phyloP scores from a whole-genome alignment of 2,888 invertebrate species.

The Drosophila colorata region DNA sequence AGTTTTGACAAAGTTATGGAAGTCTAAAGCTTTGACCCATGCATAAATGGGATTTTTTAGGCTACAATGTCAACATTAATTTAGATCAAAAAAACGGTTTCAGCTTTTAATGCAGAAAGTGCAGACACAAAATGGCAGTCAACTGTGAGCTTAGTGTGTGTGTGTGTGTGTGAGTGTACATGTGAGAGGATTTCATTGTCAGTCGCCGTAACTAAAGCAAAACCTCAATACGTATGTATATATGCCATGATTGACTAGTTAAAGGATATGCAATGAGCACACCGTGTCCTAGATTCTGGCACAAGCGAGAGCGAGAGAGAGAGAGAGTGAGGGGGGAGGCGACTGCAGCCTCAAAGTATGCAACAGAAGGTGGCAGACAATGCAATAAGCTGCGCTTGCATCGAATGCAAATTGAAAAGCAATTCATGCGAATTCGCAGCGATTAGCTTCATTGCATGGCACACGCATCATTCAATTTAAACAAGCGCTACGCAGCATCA shows the following conservation, averaged over 20 bases:
- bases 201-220: neutral
- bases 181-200: neutral
- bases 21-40: too few relatives aligned
- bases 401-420: slow-evolving; percentile 11
- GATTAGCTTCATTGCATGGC: slow-evolving; percentile 35
- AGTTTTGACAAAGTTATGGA: too few relatives aligned
- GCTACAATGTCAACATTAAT: too few relatives aligned
- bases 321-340: neutral
- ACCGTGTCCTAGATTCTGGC: slow-evolving; percentile 62
- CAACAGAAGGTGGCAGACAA: slow-evolving; percentile 51
- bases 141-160: neutral
- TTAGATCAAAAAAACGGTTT: too few relatives aligned
- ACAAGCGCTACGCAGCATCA: slow-evolving; percentile 13
- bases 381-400: slow-evolving; percentile 44
- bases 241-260: slow-evolving; percentile 37
- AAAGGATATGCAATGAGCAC: slow-evolving; percentile 40
- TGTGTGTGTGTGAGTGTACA: neutral
- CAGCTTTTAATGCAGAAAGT: too few relatives aligned
- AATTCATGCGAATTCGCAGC: slow-evolving; percentile 14
- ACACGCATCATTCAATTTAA: slow-evolving; percentile 24
- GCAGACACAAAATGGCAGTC: neutral
- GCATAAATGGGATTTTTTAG: too few relatives aligned
- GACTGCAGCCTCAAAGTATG: slow-evolving; percentile 66
- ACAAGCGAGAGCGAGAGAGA: neutral
- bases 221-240: neutral